Evolutionary conservation across 2,113 vertebrate species (phyloP), one percentile per base, ranked within the genome.

Genomic region (Proterorhinus semilunaris): DNA sequence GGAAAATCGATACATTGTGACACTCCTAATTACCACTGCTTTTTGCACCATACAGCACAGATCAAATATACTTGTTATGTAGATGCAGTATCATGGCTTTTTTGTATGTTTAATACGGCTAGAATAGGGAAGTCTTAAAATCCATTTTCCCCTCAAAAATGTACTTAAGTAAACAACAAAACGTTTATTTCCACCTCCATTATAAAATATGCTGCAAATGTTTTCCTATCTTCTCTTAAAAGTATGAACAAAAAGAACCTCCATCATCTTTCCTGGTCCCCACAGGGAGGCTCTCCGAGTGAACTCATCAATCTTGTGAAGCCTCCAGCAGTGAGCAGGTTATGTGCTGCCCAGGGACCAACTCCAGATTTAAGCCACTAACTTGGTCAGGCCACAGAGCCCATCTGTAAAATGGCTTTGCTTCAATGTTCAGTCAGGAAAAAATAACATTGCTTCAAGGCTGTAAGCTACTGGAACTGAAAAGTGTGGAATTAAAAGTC

Each of bases 351-450:
- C 42, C 55, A 36, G 21, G 55, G 55, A 58, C 55, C 55, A 58
- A 42, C 55, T 42, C 55, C 27, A 58, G 17, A 58, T 58, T 58
- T 58, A 58, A 58, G 55, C 55, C 55, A 58, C 55, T 58, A 58
- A 58, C 55, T 58, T 58, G 55, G 55, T 58, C 55, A 58, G 55
- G 27, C 52, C 55, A 58, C 55, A 13, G 55, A 21, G 55, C 55
- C 55, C 6, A 42, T 58, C 27, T 58, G 36, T 58, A 58, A 58
- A 13, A 58, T 58, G 55, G 55, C 55, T 58, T 7, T 58, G 55
- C 55, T 42, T 42, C 21, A 58, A 10, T 42, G 55, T 58, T 58
- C 27, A 58, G 27, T 58, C 55, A 42, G 27, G 27, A 36, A 42
- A 58, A 21, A 58, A 57, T 12, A 57, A 42, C 55, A 42, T 8